Evolutionary conservation across 2,888 invertebrate genomes (phyloP).

Genomic region (Asteroscopus sphinx): DNA sequence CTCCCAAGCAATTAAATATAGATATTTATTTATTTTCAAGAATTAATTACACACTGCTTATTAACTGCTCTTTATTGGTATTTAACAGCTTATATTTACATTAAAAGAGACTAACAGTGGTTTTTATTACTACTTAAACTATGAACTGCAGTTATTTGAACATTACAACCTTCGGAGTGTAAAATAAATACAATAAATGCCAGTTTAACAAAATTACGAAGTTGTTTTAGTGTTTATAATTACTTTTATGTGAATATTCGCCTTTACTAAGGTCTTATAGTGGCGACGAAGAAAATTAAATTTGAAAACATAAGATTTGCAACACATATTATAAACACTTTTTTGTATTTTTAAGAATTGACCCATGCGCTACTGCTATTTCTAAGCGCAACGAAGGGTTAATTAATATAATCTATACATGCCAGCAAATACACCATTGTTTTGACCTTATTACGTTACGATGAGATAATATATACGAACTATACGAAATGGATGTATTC

Average conservation of each 20-base stretch:
- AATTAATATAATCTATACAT: no score
- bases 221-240: conserved; percentile 38
- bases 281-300: no score
- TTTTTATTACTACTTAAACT: conserved; percentile 47
- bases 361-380: no score
- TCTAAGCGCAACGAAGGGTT: no score
- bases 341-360: no score
- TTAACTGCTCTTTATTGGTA: conserved; percentile 34
- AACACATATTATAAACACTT: no score
- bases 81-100: conserved; percentile 40
- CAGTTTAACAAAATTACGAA: conserved; percentile 13
- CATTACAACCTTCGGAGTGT: conserved; percentile 39
- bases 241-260: conserved; percentile 37
- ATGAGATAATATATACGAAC: no score
- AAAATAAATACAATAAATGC: conserved; percentile 45
- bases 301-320: no score
- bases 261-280: background rate
- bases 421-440: no score
- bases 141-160: conserved; percentile 37
- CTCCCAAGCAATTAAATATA: conserved; percentile 8
- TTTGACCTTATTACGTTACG: no score
- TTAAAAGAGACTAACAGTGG: conserved; percentile 16
- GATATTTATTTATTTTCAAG: conserved; percentile 3
- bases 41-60: conserved; percentile 10
- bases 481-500: no score